Evolutionary conservation across 2,113 vertebrate genomes (phyloP), one percentile per base, ranked within the genome.

Genomic region (Taurulus bubalis): DNA sequence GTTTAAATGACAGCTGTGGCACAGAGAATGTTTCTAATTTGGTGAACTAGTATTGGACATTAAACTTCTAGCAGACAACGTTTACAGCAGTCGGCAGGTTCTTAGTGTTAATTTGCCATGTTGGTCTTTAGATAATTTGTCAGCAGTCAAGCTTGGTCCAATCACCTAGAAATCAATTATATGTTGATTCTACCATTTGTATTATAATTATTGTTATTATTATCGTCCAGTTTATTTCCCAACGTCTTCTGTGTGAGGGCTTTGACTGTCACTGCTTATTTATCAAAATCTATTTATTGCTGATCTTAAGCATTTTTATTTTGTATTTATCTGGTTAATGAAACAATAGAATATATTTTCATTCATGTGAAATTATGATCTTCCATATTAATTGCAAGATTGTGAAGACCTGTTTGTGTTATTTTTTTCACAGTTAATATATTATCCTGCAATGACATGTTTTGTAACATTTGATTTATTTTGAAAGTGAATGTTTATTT

Each of bases 211-310:
- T 45, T 24, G 11, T 67, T 28, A 32, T 64, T 71, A n/a, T n/a
- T n/a, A 40, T 59, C 76, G 60, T 71, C 26, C n/a, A 28, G 59
- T 53, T 63, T 77, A 53, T 67, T 63, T 67, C 34, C 53, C 4
- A 72, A 36, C 55, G 60, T 95, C 95, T 95, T 94, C 92, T 94
- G 56, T 91, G 93, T 90, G 93, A 93, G 87, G 91, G 93, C 95
- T 96, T 96, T 95, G 96, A 95, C 96, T 95, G 95, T 97, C 96
- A 97, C 94, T 96, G 96, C 96, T 97, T 97, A 97, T 98, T 97
- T 98, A 98, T 97, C 96, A 97, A 96, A 96, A 96, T 95, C 92
- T 98, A 97, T 98, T 98, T 97, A 98, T 97, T 98, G 96, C 96
- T 96, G 95, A 97, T 96, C 95, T 95, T 96, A 96, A 96, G 96